Conservation (phyloP, 2,888 invertebrate species). For the Oscheius sp. region DNA sequence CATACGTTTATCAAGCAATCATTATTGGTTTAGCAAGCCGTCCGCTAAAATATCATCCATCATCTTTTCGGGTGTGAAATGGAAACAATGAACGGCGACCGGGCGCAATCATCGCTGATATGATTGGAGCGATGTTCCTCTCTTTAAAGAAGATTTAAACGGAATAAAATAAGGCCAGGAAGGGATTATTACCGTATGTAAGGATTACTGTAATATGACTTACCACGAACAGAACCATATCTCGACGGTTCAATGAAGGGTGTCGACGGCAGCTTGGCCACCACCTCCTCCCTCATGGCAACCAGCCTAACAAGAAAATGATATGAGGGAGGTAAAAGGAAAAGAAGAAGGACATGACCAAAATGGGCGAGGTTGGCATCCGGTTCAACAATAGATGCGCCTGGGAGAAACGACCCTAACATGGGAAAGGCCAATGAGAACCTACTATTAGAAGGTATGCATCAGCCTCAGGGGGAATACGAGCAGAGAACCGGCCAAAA, state of each 20-base stretch:
- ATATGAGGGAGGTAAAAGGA: not conserved
- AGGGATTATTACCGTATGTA: not conserved
- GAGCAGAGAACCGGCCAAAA: not conserved
- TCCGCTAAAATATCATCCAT: conserved; percentile 2
- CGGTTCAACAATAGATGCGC: conserved; percentile 13
- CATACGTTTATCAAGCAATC: no score
- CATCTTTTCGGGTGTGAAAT: conserved; percentile 9
- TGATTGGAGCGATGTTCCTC: conserved; percentile 18
- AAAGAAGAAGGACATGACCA: conserved; percentile 2
- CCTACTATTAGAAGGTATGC: conserved; percentile 3
- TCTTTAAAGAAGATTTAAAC: not conserved
- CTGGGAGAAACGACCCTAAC: not conserved
- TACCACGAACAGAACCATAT: conserved; percentile 53
- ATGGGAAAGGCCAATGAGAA: not conserved
- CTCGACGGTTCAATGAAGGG: conserved; percentile 45
- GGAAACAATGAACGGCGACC: conserved; percentile 23
- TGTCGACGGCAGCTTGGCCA: conserved; percentile 1
- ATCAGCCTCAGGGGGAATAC: not conserved
- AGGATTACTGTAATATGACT: conserved; percentile 28
- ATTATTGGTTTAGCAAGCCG: no score
- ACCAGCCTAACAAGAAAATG: conserved; percentile 3
- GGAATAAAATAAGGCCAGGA: not conserved
- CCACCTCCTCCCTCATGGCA: not conserved
- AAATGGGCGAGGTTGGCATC: conserved; percentile 15
- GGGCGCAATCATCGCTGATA: conserved; percentile 10